Base-by-base conservation (phyloP, 2,797 vertebrate genomes). In the Paguma larvata region DNA sequence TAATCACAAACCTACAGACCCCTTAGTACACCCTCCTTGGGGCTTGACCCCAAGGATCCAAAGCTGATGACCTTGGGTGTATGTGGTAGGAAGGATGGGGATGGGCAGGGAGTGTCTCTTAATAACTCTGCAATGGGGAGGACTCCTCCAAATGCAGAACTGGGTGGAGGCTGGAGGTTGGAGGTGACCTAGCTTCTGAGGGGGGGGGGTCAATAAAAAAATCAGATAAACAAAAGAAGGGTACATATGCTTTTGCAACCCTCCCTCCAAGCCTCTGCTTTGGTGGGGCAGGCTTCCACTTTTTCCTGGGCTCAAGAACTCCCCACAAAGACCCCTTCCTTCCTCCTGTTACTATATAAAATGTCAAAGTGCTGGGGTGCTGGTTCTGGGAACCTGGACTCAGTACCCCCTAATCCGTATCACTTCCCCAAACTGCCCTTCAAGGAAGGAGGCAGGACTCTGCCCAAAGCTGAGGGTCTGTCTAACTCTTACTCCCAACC, bases 1-100 rank as follows among this genome's bases (percentile, higher is more conserved):
- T 96, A 94, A 85, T 93, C 96, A 97, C 94, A 97, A 98, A 97
- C 75, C 96, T 97, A 97, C 75, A 97, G 93, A 95, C 75, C 85
- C 63, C 91, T 98, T 89, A 94, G 91, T 80, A 95, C 27, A 96
- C 70, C 89, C 67, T 96, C 89, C 97, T 84, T 63, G 91, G 90
- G 94, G 79, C 48, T 88, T 48, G 75, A 91, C 67, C 96, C 96
- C 88, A 96, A 53, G 84, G 79, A 91, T 84, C 75, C 68, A 97
- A 93, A 95, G 62, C 82, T 92, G 72, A 95, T 32, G 75, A 88
- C 67, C 78, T 83, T 65, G 68, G 32, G 63, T 95, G 25, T 94
- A 92, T 79, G 83, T 91, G 65, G 75, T 72, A 75, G 63, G 89
- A 96, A 65, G 68, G 80, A 53, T 67, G 16, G 53, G 59, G 46